A percentile compares a stretch with the other conserved stretches of the same genome.
These are phyloP conservation scores for Aspidapion aeneum DNA, from an alignment of 2,888 invertebrate species.

Conservation along the genomic window DNA sequence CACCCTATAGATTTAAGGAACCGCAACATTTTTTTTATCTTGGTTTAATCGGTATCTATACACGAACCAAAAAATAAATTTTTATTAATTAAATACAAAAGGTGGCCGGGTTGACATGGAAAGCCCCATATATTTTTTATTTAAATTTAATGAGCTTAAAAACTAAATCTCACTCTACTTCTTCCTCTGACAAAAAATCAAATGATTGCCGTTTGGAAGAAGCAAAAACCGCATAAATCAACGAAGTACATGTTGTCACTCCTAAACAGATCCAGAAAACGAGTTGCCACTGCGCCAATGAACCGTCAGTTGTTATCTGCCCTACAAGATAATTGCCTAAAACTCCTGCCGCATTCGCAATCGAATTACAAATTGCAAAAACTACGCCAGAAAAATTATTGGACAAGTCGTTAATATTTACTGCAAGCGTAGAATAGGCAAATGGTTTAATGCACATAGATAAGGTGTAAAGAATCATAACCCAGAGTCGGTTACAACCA, in stretches of 20 bases:
- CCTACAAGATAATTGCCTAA: conserved; percentile 56
- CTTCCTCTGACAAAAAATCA: conserved; percentile 13
- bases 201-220: conserved; percentile 30
- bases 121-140: no score
- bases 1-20: no score
- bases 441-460: conserved; percentile 63
- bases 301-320: conserved; percentile 54
- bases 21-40: no score
- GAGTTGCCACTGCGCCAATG: conserved; percentile 61
- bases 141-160: no score
- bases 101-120: no score
- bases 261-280: conserved; percentile 75
- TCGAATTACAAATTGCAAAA: conserved; percentile 58
- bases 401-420: conserved; percentile 59
- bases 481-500: conserved; percentile 53
- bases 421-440: conserved; percentile 61
- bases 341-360: conserved; percentile 57
- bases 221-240: conserved; percentile 58
- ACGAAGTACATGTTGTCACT: conserved; percentile 61
- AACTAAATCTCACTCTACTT: not conserved
- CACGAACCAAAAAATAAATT: no score
- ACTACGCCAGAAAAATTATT: conserved; percentile 60
- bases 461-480: conserved; percentile 54
- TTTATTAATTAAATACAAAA: no score
- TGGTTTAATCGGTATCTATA: no score